Percentiles rank a stretch among this genome's conserved stretches.
These are phyloP conservation scores for Leptopilina clavipes DNA, from an alignment of 1,140 invertebrate species.

Conservation along the genomic window DNA sequence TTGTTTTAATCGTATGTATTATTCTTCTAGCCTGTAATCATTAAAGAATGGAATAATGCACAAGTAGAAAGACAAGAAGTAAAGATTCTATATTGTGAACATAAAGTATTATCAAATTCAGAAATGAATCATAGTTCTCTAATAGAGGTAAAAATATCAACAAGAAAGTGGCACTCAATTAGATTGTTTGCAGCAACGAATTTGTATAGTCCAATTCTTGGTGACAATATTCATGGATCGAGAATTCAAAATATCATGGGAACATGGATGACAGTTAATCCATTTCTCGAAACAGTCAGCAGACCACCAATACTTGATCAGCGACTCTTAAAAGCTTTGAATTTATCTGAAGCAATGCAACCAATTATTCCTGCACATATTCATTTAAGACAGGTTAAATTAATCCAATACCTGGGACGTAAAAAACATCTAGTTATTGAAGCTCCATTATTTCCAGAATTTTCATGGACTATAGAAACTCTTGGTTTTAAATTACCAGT, in stretches of 20 bases:
- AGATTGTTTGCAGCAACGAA: conserved; percentile 68
- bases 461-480: conserved; percentile 68
- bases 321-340: conserved; percentile 51
- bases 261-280: conserved; percentile 62
- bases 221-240: conserved; percentile 70
- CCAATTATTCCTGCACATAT: conserved; percentile 70
- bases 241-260: conserved; percentile 66
- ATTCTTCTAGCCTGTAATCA: conserved; percentile 58
- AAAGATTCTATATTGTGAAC: conserved; percentile 57
- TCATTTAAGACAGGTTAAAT: conserved; percentile 61
- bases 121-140: conserved; percentile 62
- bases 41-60: conserved; percentile 55
- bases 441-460: conserved; percentile 66
- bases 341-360: conserved; percentile 46
- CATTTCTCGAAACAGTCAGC: conserved; percentile 55
- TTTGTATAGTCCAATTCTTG: conserved; percentile 69
- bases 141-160: conserved; percentile 63
- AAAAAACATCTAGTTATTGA: conserved; percentile 57
- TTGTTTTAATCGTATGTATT: conserved; percentile 31
- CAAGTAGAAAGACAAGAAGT: conserved; percentile 51
- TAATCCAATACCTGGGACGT: conserved; percentile 53
- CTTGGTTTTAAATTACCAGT: conserved; percentile 48
- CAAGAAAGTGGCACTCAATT: conserved; percentile 63
- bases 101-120: conserved; percentile 61
- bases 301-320: conserved; percentile 53